Evolutionary conservation across 30 jellyfish, hydroid and myxozoan genomes (phyloP), one percentile per base, ranked within the genome.

Genomic region (Pseudorhiza aurosa): DNA sequence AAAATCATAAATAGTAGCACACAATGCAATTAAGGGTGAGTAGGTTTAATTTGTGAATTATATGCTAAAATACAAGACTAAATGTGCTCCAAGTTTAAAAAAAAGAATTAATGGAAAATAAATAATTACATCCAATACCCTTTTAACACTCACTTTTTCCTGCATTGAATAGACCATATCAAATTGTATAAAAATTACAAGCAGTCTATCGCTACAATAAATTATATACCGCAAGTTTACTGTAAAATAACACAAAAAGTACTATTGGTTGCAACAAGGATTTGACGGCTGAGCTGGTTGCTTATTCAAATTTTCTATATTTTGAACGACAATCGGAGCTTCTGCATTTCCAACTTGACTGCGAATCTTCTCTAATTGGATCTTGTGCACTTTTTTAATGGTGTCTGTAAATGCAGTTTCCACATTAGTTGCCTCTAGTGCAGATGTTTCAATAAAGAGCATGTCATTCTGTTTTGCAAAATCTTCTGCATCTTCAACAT

Each of bases 361-460:
- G 47, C 93, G 72, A 0, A 93, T 87, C 81, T 93, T 93, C 50
- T 79, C 88, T 8, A 81, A 62, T 82, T 93, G 99, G 37, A 93
- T 82, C 46, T 87, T 85, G 57, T 93, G 99, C 37, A 93, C 96
- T 35, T 70, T 93, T 86, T 81, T 81, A 32, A 93, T 93, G 18
- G 99, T 93, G 2, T 83, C 91, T 3, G 72, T 80, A 47, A 93
- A 93, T 14, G 99, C 99, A 32, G 82, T 78, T 56, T 93, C 99
- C 46, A 93, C 99, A 83, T 93, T 87, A 7, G 96, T 93, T 14
- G 97, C 77, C 51, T 93, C 99, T 43, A 93, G 73, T n/a, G 99
- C 99, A 21, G 99, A 93, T 44, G 99, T 93, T 76, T 93, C 99
- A 42, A 82, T 86, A 53, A 93, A 93, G 40, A 87, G 76, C 96